phyloP scores from a whole-genome alignment of 2,888 invertebrate species.

The Notodonta ziczac region DNA sequence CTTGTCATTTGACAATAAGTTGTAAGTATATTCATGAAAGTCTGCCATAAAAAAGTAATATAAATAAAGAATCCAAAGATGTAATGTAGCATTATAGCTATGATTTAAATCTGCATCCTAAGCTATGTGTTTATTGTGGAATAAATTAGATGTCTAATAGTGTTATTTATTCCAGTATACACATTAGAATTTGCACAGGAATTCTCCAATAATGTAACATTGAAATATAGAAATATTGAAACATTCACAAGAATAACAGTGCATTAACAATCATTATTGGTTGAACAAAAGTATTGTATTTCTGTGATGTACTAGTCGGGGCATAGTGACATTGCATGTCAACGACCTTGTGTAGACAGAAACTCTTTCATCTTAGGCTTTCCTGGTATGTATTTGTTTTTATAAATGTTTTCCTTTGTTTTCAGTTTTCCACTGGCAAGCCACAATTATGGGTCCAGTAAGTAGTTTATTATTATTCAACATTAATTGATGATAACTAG shows the following conservation, averaged over 20 bases:
- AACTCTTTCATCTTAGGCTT: slow-evolving; percentile 20
- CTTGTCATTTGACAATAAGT: not conserved
- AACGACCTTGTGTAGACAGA: slow-evolving; percentile 45
- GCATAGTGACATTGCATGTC: slow-evolving; percentile 36
- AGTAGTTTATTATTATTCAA: slow-evolving; percentile 75
- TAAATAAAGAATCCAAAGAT: no score
- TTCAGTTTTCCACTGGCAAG: slow-evolving; percentile 99
- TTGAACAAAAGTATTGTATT: not conserved
- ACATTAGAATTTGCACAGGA: no score
- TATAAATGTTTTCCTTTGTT: slow-evolving; percentile 64
- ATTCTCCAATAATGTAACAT: no score
- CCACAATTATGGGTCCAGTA: slow-evolving; percentile 99
- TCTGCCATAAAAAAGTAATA: no score
- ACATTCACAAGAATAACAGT: not conserved
- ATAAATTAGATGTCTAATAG: no score
- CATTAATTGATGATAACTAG: slow-evolving; percentile 7
- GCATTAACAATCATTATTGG: not conserved
- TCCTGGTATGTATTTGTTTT: slow-evolving; percentile 16
- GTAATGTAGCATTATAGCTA: no score
- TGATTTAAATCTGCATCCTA: no score
- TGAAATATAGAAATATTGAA: not conserved
- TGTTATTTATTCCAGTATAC: no score
- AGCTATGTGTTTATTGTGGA: no score
- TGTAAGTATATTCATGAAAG: no score
- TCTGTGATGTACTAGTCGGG: slow-evolving; percentile 20